These are phyloP conservation scores for Choristoneura fumiferana DNA, from an alignment of 1,140 invertebrate species.

Conservation along the genomic window DNA sequence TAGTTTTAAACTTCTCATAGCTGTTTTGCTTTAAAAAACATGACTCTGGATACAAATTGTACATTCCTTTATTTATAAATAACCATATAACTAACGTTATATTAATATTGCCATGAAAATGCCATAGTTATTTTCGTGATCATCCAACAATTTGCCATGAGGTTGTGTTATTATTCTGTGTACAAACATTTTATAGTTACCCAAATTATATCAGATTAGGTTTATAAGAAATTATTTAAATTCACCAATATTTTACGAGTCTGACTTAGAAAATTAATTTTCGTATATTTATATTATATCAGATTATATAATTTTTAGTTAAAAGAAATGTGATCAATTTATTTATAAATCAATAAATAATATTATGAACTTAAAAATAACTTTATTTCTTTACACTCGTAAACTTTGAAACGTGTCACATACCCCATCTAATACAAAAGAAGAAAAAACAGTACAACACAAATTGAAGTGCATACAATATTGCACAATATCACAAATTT, in stretches of 20 bases:
- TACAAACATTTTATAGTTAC: conserved; percentile 72
- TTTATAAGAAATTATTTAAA: conserved; percentile 61
- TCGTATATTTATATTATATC: conserved; percentile 46
- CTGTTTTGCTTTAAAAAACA: too few relatives aligned
- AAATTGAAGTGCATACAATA: background rate
- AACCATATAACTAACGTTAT: conserved; percentile 6
- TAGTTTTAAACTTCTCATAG: conserved; percentile 6
- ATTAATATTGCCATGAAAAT: conserved; percentile 45
- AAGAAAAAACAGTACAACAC: background rate
- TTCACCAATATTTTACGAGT: conserved; percentile 67
- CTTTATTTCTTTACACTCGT: too few relatives aligned
- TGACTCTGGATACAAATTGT: conserved; percentile 1
- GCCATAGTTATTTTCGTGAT: conserved; percentile 54
- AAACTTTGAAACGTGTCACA: too few relatives aligned
- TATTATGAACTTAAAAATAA: conserved; percentile 10
- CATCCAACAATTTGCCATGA: conserved; percentile 55
- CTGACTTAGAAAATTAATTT: conserved; percentile 61
- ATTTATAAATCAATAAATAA: conserved; percentile 61
- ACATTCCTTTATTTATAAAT: conserved; percentile 12
- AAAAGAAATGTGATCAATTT: conserved; percentile 66
- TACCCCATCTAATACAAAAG: too few relatives aligned
- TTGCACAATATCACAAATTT: conserved; percentile 15
- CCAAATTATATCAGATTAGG: conserved; percentile 60
- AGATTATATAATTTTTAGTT: conserved; percentile 42
- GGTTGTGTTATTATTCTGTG: conserved; percentile 69